These are phyloP conservation scores for Stomorhina lunata DNA, from an alignment of 2,888 invertebrate genomes.

Conservation along the genomic window DNA sequence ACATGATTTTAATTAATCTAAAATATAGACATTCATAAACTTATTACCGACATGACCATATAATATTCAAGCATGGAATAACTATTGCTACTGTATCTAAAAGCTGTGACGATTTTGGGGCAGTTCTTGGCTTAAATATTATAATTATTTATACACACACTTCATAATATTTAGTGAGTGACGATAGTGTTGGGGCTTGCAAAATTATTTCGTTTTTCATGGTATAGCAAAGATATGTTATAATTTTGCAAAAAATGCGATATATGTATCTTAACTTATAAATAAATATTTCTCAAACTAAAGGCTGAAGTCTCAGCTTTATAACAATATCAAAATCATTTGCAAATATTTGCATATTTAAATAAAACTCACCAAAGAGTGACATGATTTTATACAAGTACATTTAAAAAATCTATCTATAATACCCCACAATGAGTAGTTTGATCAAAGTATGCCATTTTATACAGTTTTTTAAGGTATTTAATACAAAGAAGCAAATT, in stretches of 20 bases:
- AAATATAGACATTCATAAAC: conserved; percentile 30
- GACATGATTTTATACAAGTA: too few relatives aligned
- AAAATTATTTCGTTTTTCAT: conserved; percentile 17
- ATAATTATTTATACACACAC: conserved; percentile 48
- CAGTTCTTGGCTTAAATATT: conserved; percentile 32
- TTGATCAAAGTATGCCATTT: too few relatives aligned
- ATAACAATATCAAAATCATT: too few relatives aligned
- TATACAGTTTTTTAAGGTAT: too few relatives aligned
- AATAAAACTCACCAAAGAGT: too few relatives aligned
- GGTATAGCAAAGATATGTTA: neutral
- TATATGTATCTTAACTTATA: too few relatives aligned
- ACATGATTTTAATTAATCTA: conserved; percentile 48
- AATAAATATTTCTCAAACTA: too few relatives aligned
- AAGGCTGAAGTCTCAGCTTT: too few relatives aligned
- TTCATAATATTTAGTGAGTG: conserved; percentile 41
- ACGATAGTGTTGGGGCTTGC: conserved; percentile 21
- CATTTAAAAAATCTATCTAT: too few relatives aligned
- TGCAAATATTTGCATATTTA: conserved; percentile 17
- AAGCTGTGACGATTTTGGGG: neutral
- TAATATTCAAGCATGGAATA: conserved; percentile 12
- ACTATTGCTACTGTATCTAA: neutral
- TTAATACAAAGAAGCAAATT: too few relatives aligned
- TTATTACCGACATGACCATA: conserved; percentile 28
- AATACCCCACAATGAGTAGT: too few relatives aligned
- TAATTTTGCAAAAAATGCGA: neutral